Evolutionary conservation across 2,113 vertebrate genomes (phyloP), one percentile per base, ranked within the genome.

Genomic region (Leptobrachium leishanense): DNA sequence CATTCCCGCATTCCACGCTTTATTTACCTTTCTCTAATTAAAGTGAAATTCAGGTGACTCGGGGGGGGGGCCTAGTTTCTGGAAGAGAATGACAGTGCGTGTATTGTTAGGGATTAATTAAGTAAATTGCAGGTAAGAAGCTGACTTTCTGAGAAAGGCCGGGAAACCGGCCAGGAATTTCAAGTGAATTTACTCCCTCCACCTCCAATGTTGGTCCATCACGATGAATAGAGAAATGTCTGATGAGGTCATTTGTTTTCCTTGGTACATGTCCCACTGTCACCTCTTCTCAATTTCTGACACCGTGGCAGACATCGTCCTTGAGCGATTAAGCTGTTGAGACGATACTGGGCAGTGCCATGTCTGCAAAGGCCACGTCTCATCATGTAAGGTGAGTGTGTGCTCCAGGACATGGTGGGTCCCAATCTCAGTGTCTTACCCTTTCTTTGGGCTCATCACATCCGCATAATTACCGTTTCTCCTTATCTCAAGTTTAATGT

Each of bases 31-130:
- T 69, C 0, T 44, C 44, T 68, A 57, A 39, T 76, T 75, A 75
- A 42, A n/a, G 43, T 11, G 44, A 10, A 67, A 8, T 68, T 76
- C 10, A 13, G 13, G 42, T 79, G 76, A 79, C 46, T 79, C 44
- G 5, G 50, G 40, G 31, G 31, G 43, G 39, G 67, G 62, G 57
- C 57, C 31, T 42, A 62, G 41, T 13, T 6, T 12, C 40, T 5
- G 43, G 41, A 13, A 20, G n/a, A 43, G n/a, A 31, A 13, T 70
- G 54, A 79, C 77, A 79, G 46, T 54, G 69, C 31, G 12, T 20
- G 63, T 72, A 65, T 66, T 79, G 57, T 79, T 8, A 11, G 2
- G 2, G 20, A 64, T n/a, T 44, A 41, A 72, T 64, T 50, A 41
- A 44, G 20, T 5, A 50, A 50, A 50, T 50, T 50, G 55, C 40